phyloP scores from a whole-genome alignment of 2,888 invertebrate species.

The Coelogynopora nodosa region DNA sequence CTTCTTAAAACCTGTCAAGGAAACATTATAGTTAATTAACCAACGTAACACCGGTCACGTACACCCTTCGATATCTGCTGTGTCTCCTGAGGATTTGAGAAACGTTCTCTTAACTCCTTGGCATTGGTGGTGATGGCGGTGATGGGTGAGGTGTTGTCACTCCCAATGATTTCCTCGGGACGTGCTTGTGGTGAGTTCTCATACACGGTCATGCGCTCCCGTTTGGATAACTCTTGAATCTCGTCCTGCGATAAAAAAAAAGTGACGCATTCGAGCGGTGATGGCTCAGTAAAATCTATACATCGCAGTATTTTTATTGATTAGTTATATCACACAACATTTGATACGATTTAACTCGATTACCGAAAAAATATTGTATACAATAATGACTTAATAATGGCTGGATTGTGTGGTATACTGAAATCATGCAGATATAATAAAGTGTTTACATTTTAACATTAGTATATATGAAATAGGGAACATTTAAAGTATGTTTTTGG shows the following conservation, averaged over 20 bases:
- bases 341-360: too few relatives aligned
- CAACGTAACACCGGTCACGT: background rate
- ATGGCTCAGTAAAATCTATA: background rate
- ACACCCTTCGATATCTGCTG: background rate
- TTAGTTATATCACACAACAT: too few relatives aligned
- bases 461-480: too few relatives aligned
- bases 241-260: constrained; percentile 40
- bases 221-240: constrained; percentile 32
- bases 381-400: too few relatives aligned
- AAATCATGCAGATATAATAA: too few relatives aligned
- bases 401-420: too few relatives aligned
- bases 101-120: constrained; percentile 30
- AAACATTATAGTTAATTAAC: too few relatives aligned
- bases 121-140: constrained; percentile 10
- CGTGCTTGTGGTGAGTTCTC: constrained; percentile 38
- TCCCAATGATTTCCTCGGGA: constrained; percentile 6
- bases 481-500: too few relatives aligned
- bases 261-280: background rate
- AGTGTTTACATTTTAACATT: too few relatives aligned
- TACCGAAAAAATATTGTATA: too few relatives aligned
- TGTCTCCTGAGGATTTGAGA: background rate
- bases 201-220: constrained; percentile 18
- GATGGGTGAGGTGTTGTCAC: background rate
- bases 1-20: too few relatives aligned
- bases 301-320: too few relatives aligned